These are phyloP conservation scores for Ctenopoma multispine DNA, from an alignment of 2,797 vertebrate genomes.

Conservation along the genomic window DNA sequence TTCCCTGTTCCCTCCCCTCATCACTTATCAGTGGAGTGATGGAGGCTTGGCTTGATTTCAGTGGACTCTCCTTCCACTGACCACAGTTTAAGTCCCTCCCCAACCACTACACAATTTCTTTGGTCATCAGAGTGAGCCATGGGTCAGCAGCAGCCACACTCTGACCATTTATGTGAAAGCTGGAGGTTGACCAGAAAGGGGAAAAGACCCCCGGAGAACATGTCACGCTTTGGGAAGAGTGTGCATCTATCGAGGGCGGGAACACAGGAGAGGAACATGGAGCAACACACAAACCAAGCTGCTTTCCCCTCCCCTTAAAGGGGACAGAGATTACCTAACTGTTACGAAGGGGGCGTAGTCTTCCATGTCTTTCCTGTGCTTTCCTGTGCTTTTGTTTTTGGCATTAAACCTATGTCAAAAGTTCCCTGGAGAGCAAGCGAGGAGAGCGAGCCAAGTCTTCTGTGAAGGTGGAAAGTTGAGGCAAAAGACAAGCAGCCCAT, in stretches of 20 bases:
- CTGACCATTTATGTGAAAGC: constrained; percentile 47
- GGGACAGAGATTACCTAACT: constrained; percentile 76
- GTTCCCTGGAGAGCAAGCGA: constrained; percentile 68
- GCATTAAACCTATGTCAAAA: constrained; percentile 73
- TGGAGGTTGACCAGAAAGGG: constrained; percentile 14
- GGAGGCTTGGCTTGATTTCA: constrained; percentile 45
- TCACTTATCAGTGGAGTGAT: constrained; percentile 31
- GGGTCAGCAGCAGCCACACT: constrained; percentile 11
- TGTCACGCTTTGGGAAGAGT: constrained; percentile 41
- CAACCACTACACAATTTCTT: constrained; percentile 35
- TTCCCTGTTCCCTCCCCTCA: constrained; percentile 21
- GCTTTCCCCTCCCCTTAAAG: constrained; percentile 69
- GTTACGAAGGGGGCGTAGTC: constrained; percentile 74
- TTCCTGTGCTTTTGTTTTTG: constrained; percentile 80
- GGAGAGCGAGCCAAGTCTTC: constrained; percentile 68
- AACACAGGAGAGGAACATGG: constrained; percentile 61
- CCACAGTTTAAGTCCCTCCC: constrained; percentile 48
- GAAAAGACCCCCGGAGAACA: constrained; percentile 30
- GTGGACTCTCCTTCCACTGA: constrained; percentile 31
- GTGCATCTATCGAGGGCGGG: constrained; percentile 54
- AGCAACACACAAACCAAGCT: constrained; percentile 40
- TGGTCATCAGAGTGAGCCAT: constrained; percentile 34
- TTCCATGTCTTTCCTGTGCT: constrained; percentile 76
- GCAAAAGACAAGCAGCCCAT: constrained; percentile 80
- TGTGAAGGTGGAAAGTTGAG: constrained; percentile 84